Conservation (phyloP, 2,888 invertebrate genomes). For the Loripinus fragilis region DNA sequence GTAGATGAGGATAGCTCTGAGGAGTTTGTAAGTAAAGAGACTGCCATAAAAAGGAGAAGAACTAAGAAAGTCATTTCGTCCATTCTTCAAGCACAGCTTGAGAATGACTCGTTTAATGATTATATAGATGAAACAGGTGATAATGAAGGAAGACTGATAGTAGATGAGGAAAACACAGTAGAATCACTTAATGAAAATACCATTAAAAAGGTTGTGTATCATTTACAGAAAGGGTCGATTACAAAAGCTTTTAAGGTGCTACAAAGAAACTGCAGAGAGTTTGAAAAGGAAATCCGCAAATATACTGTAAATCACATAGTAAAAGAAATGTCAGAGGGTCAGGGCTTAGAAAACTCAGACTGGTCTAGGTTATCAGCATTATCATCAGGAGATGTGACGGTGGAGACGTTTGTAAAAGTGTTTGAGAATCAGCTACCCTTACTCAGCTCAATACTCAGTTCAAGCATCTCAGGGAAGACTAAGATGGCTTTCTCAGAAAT, state of each 20-base stretch:
- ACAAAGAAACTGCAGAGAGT: not conserved
- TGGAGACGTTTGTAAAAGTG: not conserved
- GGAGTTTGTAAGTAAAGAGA: not conserved
- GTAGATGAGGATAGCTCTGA: not conserved
- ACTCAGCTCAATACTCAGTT: not conserved
- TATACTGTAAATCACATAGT: not conserved
- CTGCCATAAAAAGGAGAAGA: not conserved
- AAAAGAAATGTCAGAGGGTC: not conserved
- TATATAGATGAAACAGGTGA: not conserved
- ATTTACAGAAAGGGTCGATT: not conserved
- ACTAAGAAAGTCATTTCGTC: not conserved
- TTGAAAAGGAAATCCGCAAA: constrained; percentile 1
- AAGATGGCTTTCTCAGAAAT: not conserved
- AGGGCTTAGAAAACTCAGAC: not conserved
- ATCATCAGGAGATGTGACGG: not conserved
- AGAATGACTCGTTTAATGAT: not conserved
- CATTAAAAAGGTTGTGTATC: not conserved
- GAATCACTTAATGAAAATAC: not conserved
- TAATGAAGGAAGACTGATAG: not conserved
- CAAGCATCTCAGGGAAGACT: not conserved
- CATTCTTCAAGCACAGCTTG: not conserved
- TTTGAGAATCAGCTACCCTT: not conserved
- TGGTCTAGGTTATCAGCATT: not conserved
- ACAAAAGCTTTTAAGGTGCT: not conserved
- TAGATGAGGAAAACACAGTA: not conserved